phyloP scores from a whole-genome alignment of 2,888 invertebrate species.

The Aporophyla lueneburgensis region DNA sequence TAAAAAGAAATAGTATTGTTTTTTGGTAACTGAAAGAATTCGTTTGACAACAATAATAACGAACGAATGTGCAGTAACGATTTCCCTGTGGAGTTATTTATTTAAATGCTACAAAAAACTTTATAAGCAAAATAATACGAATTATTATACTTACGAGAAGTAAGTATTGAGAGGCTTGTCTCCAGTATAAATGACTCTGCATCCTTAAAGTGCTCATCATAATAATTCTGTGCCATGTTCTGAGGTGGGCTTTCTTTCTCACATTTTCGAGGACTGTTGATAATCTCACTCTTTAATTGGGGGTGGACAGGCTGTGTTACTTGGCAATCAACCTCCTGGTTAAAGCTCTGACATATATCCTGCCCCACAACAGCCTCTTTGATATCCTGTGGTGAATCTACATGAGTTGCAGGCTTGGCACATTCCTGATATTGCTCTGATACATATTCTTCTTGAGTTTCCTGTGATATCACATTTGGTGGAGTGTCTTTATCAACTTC shows the following conservation, averaged over 20 bases:
- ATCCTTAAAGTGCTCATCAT: constrained; percentile 94
- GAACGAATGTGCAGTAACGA: neutral
- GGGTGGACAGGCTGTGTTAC: constrained; percentile 65
- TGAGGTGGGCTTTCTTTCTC: constrained; percentile 78
- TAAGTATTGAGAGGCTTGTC: constrained; percentile 88
- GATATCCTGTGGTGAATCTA: constrained; percentile 51
- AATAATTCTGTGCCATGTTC: constrained; percentile 82
- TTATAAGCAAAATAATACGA: constrained; percentile 9
- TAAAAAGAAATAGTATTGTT: neutral
- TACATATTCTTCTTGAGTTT: constrained; percentile 77
- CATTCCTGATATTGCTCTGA: constrained; percentile 67
- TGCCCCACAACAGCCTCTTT: constrained; percentile 65
- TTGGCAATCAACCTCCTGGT: constrained; percentile 74
- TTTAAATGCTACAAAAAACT: neutral
- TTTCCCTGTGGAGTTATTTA: neutral
- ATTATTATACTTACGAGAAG: constrained; percentile 82
- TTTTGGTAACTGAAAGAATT: neutral
- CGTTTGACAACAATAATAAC: neutral
- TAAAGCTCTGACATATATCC: constrained; percentile 71
- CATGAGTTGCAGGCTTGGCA: constrained; percentile 61
- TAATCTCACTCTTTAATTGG: constrained; percentile 69
- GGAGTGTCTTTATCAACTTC: constrained; percentile 64
- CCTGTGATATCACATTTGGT: constrained; percentile 62
- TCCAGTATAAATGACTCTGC: constrained; percentile 95
- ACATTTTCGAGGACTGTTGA: constrained; percentile 71